Evolutionary conservation across 2,797 vertebrate species (phyloP).

Genomic region (Huso huso): DNA sequence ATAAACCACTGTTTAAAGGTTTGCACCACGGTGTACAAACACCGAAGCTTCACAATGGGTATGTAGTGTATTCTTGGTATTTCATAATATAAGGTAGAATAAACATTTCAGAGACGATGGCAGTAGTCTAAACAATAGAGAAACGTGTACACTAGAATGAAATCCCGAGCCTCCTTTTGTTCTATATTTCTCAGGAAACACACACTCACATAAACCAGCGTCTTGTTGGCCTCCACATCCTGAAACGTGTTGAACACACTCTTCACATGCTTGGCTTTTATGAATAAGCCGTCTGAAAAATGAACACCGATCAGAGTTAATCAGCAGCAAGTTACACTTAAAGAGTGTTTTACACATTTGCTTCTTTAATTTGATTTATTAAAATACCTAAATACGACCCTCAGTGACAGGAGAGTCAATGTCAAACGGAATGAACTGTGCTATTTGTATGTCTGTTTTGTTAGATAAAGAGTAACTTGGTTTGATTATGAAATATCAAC

Average conservation of each 20-base stretch:
- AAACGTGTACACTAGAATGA: background rate
- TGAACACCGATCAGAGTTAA: conserved; percentile 13
- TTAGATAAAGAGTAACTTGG: no score
- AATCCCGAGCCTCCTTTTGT: background rate
- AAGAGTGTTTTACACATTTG: background rate
- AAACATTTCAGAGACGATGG: background rate
- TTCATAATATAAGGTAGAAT: background rate
- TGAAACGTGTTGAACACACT: conserved; percentile 59
- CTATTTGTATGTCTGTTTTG: background rate
- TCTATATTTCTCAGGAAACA: background rate
- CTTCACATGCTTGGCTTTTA: conserved; percentile 57
- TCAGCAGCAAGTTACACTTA: no score
- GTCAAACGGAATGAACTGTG: background rate
- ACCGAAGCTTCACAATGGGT: no score
- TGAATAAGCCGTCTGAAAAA: conserved; percentile 37
- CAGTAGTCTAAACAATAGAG: background rate
- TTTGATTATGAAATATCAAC: no score
- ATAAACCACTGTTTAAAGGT: background rate
- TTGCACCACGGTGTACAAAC: no score
- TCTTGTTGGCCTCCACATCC: conserved; percentile 58
- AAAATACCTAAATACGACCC: background rate
- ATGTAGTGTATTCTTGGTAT: no score
- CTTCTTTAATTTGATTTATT: background rate
- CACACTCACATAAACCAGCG: conserved; percentile 58
- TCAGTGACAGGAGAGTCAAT: background rate